phyloP scores from a whole-genome alignment of 1,140 invertebrate species.

The roundworm (Caenorhabditis elegans) region WBcel235 BX284602.5:10822501-10823000 shows the following conservation, averaged over 20 bases:
- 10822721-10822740: background rate
- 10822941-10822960: no score
- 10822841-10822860: background rate
- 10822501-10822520: slow-evolving; percentile 47
- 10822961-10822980: no score
- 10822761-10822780: background rate
- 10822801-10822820: slow-evolving; percentile 42
- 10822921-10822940: no score
- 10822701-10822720: background rate
- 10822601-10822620: background rate
- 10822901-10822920: no score
- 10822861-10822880: no score
- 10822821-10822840: slow-evolving; percentile 38
- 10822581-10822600: slow-evolving; percentile 40
- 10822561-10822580: slow-evolving; percentile 48
- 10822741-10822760: background rate
- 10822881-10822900: no score
- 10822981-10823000: no score
- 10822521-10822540: slow-evolving; percentile 48
- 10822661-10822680: background rate
- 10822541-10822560: slow-evolving; percentile 44
- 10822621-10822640: background rate
- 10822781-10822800: slow-evolving; percentile 23
- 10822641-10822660: background rate
- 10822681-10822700: background rate